Conservation (phyloP, 2,113 vertebrate species). For the Cochlearius cochlearius region DNA sequence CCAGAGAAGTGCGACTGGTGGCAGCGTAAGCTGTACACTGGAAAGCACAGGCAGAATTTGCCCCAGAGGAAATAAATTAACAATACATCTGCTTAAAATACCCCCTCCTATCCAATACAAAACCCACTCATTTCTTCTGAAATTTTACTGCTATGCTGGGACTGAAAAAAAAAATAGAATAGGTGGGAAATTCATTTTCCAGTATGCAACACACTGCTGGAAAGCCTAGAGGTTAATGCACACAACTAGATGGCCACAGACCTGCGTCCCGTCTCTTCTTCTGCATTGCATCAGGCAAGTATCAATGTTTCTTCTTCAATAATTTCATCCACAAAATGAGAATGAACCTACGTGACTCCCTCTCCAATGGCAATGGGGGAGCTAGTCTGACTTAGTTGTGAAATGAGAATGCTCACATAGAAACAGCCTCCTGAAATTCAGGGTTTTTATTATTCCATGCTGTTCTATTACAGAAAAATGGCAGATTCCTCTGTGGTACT, state of each 20-base stretch:
- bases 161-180: background rate
- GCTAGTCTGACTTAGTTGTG: background rate
- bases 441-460: background rate
- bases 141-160: background rate
- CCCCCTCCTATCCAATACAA: background rate
- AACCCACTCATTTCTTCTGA: background rate
- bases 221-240: background rate
- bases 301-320: background rate
- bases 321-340: background rate
- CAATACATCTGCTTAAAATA: background rate
- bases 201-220: background rate
- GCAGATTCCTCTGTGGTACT: background rate
- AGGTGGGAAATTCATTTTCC: background rate
- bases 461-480: background rate
- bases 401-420: background rate
- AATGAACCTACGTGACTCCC: background rate
- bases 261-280: background rate
- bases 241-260: background rate
- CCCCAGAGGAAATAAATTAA: background rate
- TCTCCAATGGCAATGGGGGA: background rate
- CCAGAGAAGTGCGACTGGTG: background rate
- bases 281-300: background rate
- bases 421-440: background rate
- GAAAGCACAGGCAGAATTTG: background rate
- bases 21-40: background rate